These are phyloP conservation scores for Frieseomelitta varia DNA, from an alignment of 1,140 invertebrate genomes.

Conservation along the genomic window DNA sequence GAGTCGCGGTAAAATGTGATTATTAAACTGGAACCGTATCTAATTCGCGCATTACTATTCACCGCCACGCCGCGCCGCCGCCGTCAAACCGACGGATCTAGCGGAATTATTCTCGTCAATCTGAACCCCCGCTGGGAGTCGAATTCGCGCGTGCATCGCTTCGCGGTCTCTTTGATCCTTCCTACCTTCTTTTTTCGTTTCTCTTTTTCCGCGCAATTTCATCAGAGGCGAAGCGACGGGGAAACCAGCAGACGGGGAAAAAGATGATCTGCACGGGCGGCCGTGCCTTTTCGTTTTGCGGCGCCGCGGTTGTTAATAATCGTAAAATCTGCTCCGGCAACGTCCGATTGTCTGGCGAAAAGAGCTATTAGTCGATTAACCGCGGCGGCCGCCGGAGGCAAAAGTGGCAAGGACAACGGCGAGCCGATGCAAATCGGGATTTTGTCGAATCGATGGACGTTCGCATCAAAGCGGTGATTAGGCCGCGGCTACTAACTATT, in stretches of 20 bases:
- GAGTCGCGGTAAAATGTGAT: slow-evolving; percentile 31
- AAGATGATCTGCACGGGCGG: too few relatives aligned
- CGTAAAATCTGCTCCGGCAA: background rate
- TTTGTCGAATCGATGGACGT: slow-evolving; percentile 39
- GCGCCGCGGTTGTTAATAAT: background rate
- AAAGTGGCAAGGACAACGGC: slow-evolving; percentile 16
- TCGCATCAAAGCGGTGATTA: slow-evolving; percentile 42
- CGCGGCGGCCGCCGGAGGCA: background rate
- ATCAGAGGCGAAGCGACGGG: background rate
- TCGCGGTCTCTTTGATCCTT: slow-evolving; percentile 6
- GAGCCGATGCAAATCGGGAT: slow-evolving; percentile 27
- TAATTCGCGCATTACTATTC: slow-evolving; percentile 48
- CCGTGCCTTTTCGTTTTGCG: background rate
- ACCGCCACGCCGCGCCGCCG: slow-evolving; percentile 17
- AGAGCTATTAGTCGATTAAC: background rate
- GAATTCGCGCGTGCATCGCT: slow-evolving; percentile 15
- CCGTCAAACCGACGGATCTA: slow-evolving; percentile 36
- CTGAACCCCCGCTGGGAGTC: slow-evolving; percentile 26
- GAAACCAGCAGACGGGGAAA: background rate
- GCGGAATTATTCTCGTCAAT: slow-evolving; percentile 44
- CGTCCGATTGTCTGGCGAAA: background rate
- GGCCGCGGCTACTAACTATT: slow-evolving; percentile 44
- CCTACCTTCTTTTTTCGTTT: background rate
- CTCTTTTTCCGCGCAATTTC: background rate
- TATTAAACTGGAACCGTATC: slow-evolving; percentile 35